A percentile compares a stretch with the other conserved stretches of the same genome.
These are phyloP conservation scores for Drosophila azteca DNA, from an alignment of 1,140 invertebrate species.

Conservation along the genomic window DNA sequence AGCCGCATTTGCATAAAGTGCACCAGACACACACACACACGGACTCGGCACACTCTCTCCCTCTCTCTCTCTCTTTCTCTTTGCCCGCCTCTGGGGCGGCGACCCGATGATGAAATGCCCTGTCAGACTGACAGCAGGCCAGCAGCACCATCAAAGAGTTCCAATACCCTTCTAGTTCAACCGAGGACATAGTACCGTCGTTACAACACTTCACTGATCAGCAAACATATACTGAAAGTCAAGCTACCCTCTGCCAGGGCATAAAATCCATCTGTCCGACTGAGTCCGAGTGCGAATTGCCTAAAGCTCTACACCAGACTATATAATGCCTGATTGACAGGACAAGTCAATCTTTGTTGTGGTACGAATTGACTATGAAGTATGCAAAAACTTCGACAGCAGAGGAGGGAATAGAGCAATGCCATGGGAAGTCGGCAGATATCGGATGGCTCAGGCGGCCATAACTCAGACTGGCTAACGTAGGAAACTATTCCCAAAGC, in stretches of 20 bases:
- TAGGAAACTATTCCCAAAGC: too few relatives aligned
- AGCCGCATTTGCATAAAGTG: conserved; percentile 75
- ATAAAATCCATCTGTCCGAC: conserved; percentile 44
- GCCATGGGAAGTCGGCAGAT: too few relatives aligned
- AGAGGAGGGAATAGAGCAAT: neutral
- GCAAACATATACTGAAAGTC: too few relatives aligned
- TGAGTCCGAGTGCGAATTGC: conserved; percentile 38
- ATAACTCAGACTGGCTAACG: conserved; percentile 5
- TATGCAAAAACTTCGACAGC: conserved; percentile 33
- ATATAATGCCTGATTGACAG: conserved; percentile 51
- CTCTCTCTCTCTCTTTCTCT: conserved; percentile 38
- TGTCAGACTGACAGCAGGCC: conserved; percentile 53
- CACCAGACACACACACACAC: neutral
- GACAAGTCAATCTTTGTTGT: conserved; percentile 15
- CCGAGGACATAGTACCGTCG: too few relatives aligned
- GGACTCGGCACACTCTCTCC: conserved; percentile 29
- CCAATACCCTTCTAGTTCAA: too few relatives aligned
- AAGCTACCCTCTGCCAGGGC: too few relatives aligned
- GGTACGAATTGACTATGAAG: conserved; percentile 11
- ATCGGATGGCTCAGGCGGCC: neutral
- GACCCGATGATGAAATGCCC: conserved; percentile 49
- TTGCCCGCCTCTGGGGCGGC: conserved; percentile 6
- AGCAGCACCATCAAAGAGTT: conserved; percentile 4
- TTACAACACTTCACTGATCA: too few relatives aligned
- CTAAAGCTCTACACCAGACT: conserved; percentile 37